Evolutionary conservation across 2,113 vertebrate species (phyloP), one percentile per base, ranked within the genome.

Genomic region (Corvus moneduloides): DNA sequence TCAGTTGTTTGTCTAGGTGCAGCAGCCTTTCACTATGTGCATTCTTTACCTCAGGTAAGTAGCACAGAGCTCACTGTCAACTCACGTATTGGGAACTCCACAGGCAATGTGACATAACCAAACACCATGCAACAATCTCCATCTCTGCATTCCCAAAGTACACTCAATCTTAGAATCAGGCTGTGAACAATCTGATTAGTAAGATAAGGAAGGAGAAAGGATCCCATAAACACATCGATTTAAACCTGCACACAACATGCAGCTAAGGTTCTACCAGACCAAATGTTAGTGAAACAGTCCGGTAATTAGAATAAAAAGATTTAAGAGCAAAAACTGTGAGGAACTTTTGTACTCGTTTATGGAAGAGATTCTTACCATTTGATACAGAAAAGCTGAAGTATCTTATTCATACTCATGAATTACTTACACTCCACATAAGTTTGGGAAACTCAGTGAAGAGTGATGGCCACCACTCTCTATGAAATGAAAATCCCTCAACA

Each of bases 131-230:
- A 86, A 51, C 56, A 48, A 21, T 58, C 43, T 62, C 35, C 46
- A 64, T 20, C 33, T 66, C 51, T 37, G 75, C 89, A 67, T 43
- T 86, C 66, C 24, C 64, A 44, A 96, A 77, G 30, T 13, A 4
- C 37, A 64, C n/a, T 17, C 7, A 46, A 39, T 78, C 49, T 61
- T 44, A 87, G 51, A 85, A 76, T 62, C 46, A 46, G 35, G 59
- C 28, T 6, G 9, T 39, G 44, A 87, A 87, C 58, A 94, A 82
- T 46, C 54, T 56, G 37, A 79, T 97, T 94, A 97, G 95, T 69
- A 84, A 83, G n/a, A 48, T 43, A 86, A n/a, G 55, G 58, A 83
- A 80, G 16, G 27, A 66, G 71, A 79, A 93, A 78, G 27, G 35
- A 89, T 32, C 39, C 17, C 67, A 71, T n/a, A 59, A 84, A 61